These are phyloP conservation scores for Drosophila pseudotalamancana DNA, from an alignment of 2,888 invertebrate genomes.

Conservation along the genomic window DNA sequence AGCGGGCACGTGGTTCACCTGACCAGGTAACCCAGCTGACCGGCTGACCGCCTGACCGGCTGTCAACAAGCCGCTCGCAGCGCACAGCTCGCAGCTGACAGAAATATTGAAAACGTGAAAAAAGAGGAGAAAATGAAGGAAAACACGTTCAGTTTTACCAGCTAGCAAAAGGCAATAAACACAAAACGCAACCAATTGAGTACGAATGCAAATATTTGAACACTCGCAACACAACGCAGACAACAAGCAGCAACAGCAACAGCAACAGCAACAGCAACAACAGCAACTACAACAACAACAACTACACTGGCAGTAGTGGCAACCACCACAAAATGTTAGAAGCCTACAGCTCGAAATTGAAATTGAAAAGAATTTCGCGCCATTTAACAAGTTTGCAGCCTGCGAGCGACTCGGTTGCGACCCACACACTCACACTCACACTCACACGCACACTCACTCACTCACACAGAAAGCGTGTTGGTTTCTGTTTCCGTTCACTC, in stretches of 20 bases:
- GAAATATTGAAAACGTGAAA: slow-evolving; percentile 41
- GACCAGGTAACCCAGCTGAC: slow-evolving; percentile 40
- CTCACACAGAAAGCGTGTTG: slow-evolving; percentile 40
- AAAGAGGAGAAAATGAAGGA: slow-evolving; percentile 22
- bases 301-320: slow-evolving; percentile 1
- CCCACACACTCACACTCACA: slow-evolving; percentile 15
- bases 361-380: slow-evolving; percentile 67
- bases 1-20: slow-evolving; percentile 29
- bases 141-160: slow-evolving; percentile 54
- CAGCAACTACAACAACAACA: slow-evolving; percentile 16
- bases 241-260: slow-evolving; percentile 20
- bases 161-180: slow-evolving; percentile 69
- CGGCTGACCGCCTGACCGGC: slow-evolving; percentile 40
- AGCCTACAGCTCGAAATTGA: slow-evolving; percentile 55
- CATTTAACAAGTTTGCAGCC: slow-evolving; percentile 58
- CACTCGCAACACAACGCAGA: slow-evolving; percentile 33
- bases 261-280: slow-evolving; percentile 2
- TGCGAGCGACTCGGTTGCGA: slow-evolving; percentile 5
- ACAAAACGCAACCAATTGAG: slow-evolving; percentile 78
- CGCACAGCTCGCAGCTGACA: too few relatives aligned
- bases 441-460: slow-evolving; percentile 15
- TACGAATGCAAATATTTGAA: slow-evolving; percentile 76
- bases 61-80: slow-evolving; percentile 33
- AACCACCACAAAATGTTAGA: slow-evolving; percentile 25
- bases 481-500: slow-evolving; percentile 14